phyloP scores from a whole-genome alignment of 2,797 vertebrate genomes.

The Neoniphon sammara region DNA sequence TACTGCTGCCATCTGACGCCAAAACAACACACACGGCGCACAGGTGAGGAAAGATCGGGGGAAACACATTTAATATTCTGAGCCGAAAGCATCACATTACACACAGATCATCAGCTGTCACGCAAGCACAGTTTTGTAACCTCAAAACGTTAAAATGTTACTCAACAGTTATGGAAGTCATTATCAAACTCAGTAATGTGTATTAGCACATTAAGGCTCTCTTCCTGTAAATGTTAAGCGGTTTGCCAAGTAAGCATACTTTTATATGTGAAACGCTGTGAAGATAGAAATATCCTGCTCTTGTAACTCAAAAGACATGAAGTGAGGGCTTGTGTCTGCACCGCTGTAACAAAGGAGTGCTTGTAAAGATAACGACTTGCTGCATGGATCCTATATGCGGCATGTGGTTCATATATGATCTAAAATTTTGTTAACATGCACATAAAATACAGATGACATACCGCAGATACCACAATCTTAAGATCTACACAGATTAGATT shows the following conservation, averaged over 20 bases:
- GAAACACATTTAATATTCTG: not conserved
- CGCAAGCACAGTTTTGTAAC: too few relatives aligned
- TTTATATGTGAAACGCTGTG: conserved; percentile 14
- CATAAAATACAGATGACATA: conserved; percentile 60
- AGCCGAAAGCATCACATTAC: not conserved
- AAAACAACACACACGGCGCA: conserved; percentile 23
- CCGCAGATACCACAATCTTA: conserved; percentile 52
- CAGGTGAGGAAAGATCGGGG: conserved; percentile 14
- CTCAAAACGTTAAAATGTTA: not conserved
- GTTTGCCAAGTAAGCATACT: conserved; percentile 5
- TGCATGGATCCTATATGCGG: conserved; percentile 53
- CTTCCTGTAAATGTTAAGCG: conserved; percentile 11
- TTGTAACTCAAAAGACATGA: conserved; percentile 1
- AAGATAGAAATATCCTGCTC: conserved; percentile 18
- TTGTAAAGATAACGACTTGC: conserved; percentile 67
- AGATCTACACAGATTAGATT: conserved; percentile 67
- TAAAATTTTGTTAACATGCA: conserved; percentile 37
- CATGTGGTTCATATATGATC: conserved; percentile 18
- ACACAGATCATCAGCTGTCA: not conserved
- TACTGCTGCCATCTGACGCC: conserved; percentile 90
- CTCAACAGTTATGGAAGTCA: not conserved
- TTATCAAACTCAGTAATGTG: conserved; percentile 3
- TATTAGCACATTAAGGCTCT: conserved; percentile 24
- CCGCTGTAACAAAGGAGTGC: conserved; percentile 56
- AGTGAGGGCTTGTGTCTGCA: conserved; percentile 24